Conservation (phyloP, 2,113 vertebrate species). For the Trematomus loennbergii region DNA sequence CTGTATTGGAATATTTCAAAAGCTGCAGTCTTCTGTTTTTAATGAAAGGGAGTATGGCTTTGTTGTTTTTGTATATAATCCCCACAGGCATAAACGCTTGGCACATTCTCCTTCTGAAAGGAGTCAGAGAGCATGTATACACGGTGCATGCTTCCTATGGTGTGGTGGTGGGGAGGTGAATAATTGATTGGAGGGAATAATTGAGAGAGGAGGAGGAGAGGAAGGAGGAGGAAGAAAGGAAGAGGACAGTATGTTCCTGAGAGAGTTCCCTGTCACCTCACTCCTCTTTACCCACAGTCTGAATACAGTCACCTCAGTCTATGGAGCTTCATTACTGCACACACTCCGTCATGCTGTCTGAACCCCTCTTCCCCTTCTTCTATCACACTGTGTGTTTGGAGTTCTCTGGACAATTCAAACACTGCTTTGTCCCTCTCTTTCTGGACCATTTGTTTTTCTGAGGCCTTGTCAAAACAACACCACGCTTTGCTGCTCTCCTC, state of each 20-base stretch:
- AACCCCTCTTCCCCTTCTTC: background rate
- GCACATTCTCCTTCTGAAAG: constrained; percentile 32
- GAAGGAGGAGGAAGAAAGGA: constrained; percentile 32
- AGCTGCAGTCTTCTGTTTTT: constrained; percentile 30
- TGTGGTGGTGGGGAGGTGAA: constrained; percentile 66
- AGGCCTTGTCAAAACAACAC: constrained; percentile 55
- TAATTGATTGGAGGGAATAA: constrained; percentile 72
- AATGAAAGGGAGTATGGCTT: constrained; percentile 33
- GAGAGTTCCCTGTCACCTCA: constrained; percentile 22
- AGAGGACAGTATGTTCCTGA: constrained; percentile 65
- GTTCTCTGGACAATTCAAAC: constrained; percentile 1
- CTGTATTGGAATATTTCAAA: constrained; percentile 39
- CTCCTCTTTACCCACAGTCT: background rate
- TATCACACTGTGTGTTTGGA: constrained; percentile 27
- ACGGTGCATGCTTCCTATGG: constrained; percentile 30
- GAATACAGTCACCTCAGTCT: background rate
- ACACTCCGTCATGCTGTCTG: constrained; percentile 5
- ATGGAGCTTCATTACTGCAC: constrained; percentile 9
- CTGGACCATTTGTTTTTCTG: constrained; percentile 45
- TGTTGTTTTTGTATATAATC: constrained; percentile 28
- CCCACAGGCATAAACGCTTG: constrained; percentile 16
- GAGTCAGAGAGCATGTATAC: constrained; percentile 34
- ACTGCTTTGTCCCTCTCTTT: constrained; percentile 38
- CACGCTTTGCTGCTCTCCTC: constrained; percentile 41
- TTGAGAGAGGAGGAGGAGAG: constrained; percentile 22